Percentiles rank a stretch among this genome's conserved stretches.
Evolutionary conservation across 2,797 vertebrate species (phyloP).

Genomic region (Monodelphis domestica): DNA sequence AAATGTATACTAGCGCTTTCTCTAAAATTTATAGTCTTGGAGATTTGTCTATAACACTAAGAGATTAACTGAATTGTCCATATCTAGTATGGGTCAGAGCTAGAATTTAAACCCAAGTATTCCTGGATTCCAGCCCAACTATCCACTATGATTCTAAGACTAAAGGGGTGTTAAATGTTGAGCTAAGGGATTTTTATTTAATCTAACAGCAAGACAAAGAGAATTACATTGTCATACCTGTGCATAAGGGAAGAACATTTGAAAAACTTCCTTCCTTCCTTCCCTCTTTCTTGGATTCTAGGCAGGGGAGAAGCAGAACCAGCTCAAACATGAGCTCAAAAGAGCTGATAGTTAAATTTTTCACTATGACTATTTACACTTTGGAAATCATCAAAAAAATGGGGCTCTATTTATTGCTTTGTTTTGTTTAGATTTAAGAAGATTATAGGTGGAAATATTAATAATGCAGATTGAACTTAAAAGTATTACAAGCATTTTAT

Average conservation of each 20-base stretch:
- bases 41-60: not conserved
- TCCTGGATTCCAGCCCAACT: not conserved
- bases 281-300: not conserved
- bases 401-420: too few species aligned
- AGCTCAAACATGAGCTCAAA: not conserved
- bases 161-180: not conserved
- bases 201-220: not conserved
- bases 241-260: not conserved
- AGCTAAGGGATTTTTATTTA: not conserved
- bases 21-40: not conserved
- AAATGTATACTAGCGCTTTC: not conserved
- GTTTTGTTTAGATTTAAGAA: not conserved
- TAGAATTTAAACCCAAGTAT: not conserved
- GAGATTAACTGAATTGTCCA: not conserved
- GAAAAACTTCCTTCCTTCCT: not conserved
- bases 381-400: not conserved
- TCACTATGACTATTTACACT: not conserved
- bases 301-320: not conserved
- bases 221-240: not conserved
- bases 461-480: not conserved
- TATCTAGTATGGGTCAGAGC: not conserved
- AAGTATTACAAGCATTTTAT: not conserved
- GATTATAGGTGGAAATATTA: not conserved
- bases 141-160: not conserved
- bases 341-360: not conserved